phyloP scores from a whole-genome alignment of 2,113 vertebrate species.

The Vidua macroura region DNA sequence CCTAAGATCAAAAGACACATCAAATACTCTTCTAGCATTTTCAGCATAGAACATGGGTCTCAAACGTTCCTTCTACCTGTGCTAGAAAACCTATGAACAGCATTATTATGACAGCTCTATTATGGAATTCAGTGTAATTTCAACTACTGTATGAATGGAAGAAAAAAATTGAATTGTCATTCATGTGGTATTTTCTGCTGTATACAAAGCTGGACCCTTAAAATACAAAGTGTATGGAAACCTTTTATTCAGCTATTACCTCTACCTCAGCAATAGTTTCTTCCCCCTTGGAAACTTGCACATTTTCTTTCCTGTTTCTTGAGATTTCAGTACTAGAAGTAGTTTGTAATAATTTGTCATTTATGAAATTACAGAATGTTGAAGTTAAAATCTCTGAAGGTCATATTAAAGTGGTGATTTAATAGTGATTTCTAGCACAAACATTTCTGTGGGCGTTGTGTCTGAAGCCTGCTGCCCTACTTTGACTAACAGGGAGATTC shows the following conservation, averaged over 20 bases:
- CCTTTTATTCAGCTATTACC: not conserved
- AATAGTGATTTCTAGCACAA: not conserved
- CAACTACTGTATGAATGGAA: not conserved
- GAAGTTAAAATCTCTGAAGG: not conserved
- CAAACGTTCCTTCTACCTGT: fast-evolving
- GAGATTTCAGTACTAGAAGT: not conserved
- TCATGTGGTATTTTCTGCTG: not conserved
- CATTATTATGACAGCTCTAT: not conserved
- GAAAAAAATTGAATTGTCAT: not conserved
- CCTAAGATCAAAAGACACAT: not conserved
- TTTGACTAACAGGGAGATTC: not conserved
- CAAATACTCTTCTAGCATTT: not conserved
- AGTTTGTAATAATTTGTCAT: not conserved
- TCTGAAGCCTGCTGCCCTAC: not conserved
- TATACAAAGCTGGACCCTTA: not conserved
- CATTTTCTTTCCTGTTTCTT: not conserved
- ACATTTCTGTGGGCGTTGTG: not conserved
- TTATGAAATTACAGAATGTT: not conserved
- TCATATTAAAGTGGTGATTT: not conserved
- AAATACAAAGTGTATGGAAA: not conserved
- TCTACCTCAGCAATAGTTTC: not conserved
- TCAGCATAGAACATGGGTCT: not conserved
- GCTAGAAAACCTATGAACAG: not conserved
- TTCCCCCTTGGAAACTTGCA: not conserved
- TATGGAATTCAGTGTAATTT: not conserved